A percentile compares a stretch with the other conserved stretches of the same genome.
Conservation (phyloP, 2,888 invertebrate species). For the Scelioninae gen. 1 region DNA sequence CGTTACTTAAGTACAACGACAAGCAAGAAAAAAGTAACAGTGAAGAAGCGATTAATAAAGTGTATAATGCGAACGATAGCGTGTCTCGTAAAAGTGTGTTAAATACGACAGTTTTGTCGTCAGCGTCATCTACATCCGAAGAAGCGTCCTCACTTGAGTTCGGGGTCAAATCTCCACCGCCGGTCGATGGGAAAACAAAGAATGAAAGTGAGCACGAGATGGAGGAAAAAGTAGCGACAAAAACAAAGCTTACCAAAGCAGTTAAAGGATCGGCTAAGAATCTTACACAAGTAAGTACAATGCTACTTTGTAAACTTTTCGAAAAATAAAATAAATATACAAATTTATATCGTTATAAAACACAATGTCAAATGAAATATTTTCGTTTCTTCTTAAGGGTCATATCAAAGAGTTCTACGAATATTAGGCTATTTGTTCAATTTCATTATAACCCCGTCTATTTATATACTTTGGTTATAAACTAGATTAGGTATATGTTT, state of each 20-base stretch:
- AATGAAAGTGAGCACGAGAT: constrained; percentile 20
- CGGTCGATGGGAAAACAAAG: constrained; percentile 46
- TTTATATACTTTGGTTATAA: too few species aligned
- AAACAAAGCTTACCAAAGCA: constrained; percentile 23
- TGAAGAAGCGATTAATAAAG: constrained; percentile 81
- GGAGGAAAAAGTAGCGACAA: constrained; percentile 22
- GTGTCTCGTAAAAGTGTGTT: constrained; percentile 19
- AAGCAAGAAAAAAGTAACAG: constrained; percentile 74
- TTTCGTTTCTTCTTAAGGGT: too few species aligned
- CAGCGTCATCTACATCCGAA: constrained; percentile 65
- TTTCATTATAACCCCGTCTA: too few species aligned
- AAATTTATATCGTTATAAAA: too few species aligned
- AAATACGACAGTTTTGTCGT: constrained; percentile 40
- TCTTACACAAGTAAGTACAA: constrained; percentile 20
- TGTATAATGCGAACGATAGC: constrained; percentile 65
- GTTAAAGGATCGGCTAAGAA: constrained; percentile 14
- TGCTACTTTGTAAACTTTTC: too few species aligned
- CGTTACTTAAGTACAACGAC: constrained; percentile 77
- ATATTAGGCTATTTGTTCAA: too few species aligned
- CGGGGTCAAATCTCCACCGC: constrained; percentile 60
- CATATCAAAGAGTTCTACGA: too few species aligned
- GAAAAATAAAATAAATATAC: background rate
- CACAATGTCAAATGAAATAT: too few species aligned
- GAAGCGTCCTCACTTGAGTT: constrained; percentile 55
- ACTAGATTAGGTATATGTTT: too few species aligned